These are phyloP conservation scores for Scaptomyza pallida DNA, from an alignment of 1,140 invertebrate genomes.

Conservation along the genomic window DNA sequence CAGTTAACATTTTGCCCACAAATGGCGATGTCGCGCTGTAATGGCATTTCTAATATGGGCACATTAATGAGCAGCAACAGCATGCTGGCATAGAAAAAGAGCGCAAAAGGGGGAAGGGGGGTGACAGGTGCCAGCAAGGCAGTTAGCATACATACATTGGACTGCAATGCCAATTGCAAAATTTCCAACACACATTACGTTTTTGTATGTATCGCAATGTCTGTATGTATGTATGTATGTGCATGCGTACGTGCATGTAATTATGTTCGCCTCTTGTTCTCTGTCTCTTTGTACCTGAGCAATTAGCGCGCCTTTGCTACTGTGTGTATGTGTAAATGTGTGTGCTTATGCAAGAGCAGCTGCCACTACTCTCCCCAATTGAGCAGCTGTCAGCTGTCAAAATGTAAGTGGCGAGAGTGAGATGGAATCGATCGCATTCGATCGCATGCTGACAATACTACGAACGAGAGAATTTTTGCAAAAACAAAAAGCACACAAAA, in stretches of 20 bases:
- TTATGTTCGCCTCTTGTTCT: conserved; percentile 61
- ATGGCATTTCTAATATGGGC: conserved; percentile 79
- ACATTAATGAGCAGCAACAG: conserved; percentile 64
- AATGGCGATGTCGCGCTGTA: conserved; percentile 74
- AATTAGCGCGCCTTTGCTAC: conserved; percentile 60
- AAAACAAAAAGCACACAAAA: conserved; percentile 9
- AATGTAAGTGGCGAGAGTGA: conserved; percentile 25
- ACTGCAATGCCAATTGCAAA: conserved; percentile 67
- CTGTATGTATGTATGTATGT: conserved; percentile 19
- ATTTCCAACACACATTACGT: conserved; percentile 53
- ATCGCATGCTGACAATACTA: conserved; percentile 31
- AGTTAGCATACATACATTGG: conserved; percentile 8
- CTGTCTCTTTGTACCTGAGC: conserved; percentile 68
- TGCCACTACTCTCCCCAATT: conserved; percentile 32
- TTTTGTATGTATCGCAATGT: too few species aligned
- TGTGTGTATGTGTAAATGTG: conserved; percentile 12
- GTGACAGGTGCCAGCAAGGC: conserved; percentile 47
- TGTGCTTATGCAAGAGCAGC: conserved; percentile 57
- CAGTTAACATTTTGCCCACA: conserved; percentile 72
- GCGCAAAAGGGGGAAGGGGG: too few species aligned
- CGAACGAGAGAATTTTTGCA: neutral
- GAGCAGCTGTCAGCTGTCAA: conserved; percentile 48
- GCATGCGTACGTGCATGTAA: conserved; percentile 34
- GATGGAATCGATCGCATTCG: conserved; percentile 35
- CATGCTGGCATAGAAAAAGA: conserved; percentile 4